Evolutionary conservation across 2,888 invertebrate genomes (phyloP).

Genomic region (Pachliopta kotzebuea): DNA sequence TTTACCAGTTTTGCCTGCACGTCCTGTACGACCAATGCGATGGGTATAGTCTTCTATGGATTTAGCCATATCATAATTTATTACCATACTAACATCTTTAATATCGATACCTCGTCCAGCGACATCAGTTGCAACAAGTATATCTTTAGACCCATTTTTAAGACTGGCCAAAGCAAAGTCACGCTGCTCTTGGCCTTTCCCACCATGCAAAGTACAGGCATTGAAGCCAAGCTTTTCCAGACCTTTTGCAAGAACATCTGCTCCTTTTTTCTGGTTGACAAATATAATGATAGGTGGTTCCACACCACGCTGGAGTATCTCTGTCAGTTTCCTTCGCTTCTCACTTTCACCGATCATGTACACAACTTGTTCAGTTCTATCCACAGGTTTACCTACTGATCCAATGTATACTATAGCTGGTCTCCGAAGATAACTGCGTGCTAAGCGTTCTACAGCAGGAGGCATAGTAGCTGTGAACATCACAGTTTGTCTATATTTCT

Average conservation of each 20-base stretch:
- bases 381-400: constrained; percentile 97
- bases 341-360: constrained; percentile 97
- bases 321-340: constrained; percentile 97
- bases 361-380: constrained; percentile 98
- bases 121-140: constrained; percentile 99
- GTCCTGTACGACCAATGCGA: constrained; percentile 99
- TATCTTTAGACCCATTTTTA: constrained; percentile 97
- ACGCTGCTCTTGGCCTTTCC: constrained; percentile 99
- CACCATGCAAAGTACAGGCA: constrained; percentile 98
- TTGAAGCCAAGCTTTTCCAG: constrained; percentile 98
- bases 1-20: constrained; percentile 98
- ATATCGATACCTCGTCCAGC: constrained; percentile 99
- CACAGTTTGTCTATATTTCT: constrained; percentile 99
- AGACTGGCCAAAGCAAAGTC: constrained; percentile 98
- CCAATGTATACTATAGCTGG: constrained; percentile 99
- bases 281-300: constrained; percentile 99
- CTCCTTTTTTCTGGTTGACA: constrained; percentile 99
- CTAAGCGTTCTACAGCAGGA: constrained; percentile 97
- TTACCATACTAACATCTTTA: constrained; percentile 99
- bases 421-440: constrained; percentile 94
- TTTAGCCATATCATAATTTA: constrained; percentile 99
- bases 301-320: constrained; percentile 92
- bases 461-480: constrained; percentile 99
- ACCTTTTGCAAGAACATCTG: constrained; percentile 97
- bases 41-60: constrained; percentile 98